A percentile compares a stretch with the other conserved stretches of the same genome.
These are phyloP conservation scores for Luehdorfia chinensis DNA, from an alignment of 1,140 invertebrate genomes.

Conservation along the genomic window DNA sequence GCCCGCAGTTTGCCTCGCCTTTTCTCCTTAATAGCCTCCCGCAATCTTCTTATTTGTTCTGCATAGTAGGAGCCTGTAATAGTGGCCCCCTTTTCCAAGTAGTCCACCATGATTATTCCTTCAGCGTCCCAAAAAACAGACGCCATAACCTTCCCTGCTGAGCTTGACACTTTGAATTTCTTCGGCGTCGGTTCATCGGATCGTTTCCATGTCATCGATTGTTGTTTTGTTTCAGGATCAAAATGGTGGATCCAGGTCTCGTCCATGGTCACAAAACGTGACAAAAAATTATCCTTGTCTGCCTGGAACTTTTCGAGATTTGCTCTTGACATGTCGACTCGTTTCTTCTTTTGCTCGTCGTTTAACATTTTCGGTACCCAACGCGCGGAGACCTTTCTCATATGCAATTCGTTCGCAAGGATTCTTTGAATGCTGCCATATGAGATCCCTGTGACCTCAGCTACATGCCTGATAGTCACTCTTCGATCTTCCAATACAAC, in stretches of 20 bases:
- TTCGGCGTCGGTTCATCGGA: neutral
- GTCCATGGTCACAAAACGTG: neutral
- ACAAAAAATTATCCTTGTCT: constrained; percentile 7
- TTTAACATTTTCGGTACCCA: too few relatives aligned
- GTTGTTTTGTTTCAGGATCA: neutral
- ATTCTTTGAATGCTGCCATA: too few relatives aligned
- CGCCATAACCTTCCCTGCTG: neutral
- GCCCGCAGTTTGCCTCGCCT: neutral
- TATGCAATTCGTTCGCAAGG: too few relatives aligned
- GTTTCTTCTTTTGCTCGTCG: constrained; percentile 20
- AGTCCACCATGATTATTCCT: neutral
- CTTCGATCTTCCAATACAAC: too few relatives aligned
- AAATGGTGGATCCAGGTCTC: neutral
- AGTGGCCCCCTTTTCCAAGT: neutral
- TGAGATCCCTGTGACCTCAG: too few relatives aligned
- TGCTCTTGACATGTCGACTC: constrained; percentile 12
- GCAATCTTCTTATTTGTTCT: neutral
- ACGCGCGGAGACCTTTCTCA: constrained; percentile 12
- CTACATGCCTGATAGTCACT: too few relatives aligned
- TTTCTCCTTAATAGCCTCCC: constrained; percentile 12
- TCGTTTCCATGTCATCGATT: neutral
- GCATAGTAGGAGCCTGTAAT: constrained; percentile 2
- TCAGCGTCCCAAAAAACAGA: neutral
- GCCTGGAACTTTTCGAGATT: constrained; percentile 23
- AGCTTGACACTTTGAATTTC: too few relatives aligned